Evolutionary conservation across 2,113 vertebrate species (phyloP), one percentile per base, ranked within the genome.

Genomic region (Ctenomys sociabilis): DNA sequence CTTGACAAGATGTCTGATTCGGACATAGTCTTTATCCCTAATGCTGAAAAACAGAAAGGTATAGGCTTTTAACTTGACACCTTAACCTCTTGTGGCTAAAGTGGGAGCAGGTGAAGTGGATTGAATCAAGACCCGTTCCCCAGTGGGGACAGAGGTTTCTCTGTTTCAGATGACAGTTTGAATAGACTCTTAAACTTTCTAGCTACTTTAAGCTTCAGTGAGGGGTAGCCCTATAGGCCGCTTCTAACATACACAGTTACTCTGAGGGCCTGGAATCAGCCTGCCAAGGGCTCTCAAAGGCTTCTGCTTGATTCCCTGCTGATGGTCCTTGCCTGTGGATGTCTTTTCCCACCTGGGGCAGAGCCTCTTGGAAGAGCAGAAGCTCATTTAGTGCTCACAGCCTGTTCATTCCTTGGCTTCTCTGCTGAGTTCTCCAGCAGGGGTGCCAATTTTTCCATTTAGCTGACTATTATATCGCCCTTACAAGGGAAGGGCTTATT

Each of bases 401-500:
- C 86, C 89, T 96, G 5, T 72, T 81, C 17, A 22, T 95, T 97
- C 97, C 96, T 97, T 96, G 96, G 93, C 97, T 97, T 96, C 95
- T 93, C 92, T 89, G 97, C 96, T 59, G 90, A 97, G 95, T 96
- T 96, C 83, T 98, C 98, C 97, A 97, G 97, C 97, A 97, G 95
- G 97, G 97, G 98, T 98, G 98, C 98, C 98, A 98, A 0, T 98
- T 98, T 97, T 98, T 98, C 98, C 98, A 98, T 98, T 98, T 98
- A 98, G 98, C 97, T 98, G 97, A 96, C 98, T 98, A 96, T 98
- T 97, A 97, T 98, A 98, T 98, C 98, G 97, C 98, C 98, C 98
- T 98, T 98, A 98, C 98, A 99, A 98, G 98, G 98, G 97, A 98
- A 98, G 97, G 98, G 98, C 98, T 98, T 98, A 98, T 98, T 98